Evolutionary conservation across 2,113 vertebrate genomes (phyloP).

Genomic region (Mus pahari): DNA sequence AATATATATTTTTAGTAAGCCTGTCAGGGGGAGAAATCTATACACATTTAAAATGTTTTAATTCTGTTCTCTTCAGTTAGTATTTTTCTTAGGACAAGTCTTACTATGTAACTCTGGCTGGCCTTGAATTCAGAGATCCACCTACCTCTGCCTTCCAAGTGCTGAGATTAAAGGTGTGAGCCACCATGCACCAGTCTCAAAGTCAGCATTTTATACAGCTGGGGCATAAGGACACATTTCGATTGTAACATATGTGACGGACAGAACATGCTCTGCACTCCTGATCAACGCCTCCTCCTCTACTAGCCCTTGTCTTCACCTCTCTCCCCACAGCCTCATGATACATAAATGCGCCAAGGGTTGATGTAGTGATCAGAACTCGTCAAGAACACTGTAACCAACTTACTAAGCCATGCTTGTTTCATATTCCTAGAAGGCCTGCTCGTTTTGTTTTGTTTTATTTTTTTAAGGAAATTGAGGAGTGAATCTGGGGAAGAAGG

Average conservation of each 20-base stretch:
- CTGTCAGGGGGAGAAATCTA: not conserved
- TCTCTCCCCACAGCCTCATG: not conserved
- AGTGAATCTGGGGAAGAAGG: not conserved
- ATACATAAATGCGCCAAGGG: not conserved
- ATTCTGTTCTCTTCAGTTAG: not conserved
- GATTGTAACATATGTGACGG: not conserved
- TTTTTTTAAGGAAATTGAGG: not conserved
- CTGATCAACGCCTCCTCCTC: not conserved
- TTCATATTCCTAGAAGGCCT: not conserved
- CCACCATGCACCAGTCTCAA: no score
- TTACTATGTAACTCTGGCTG: not conserved
- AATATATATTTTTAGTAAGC: not conserved
- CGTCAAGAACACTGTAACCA: not conserved
- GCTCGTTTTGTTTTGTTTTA: no score
- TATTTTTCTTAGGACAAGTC: not conserved
- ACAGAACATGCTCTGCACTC: not conserved
- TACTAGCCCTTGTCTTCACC: not conserved
- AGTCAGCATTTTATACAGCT: not conserved
- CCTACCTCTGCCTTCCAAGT: not conserved
- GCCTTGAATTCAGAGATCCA: not conserved
- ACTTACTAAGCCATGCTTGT: not conserved
- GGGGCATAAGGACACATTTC: not conserved
- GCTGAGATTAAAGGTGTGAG: not conserved
- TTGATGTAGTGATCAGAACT: not conserved
- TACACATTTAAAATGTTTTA: not conserved